Base-by-base conservation (phyloP, 2,888 invertebrate species). In the Pandemis heparana region DNA sequence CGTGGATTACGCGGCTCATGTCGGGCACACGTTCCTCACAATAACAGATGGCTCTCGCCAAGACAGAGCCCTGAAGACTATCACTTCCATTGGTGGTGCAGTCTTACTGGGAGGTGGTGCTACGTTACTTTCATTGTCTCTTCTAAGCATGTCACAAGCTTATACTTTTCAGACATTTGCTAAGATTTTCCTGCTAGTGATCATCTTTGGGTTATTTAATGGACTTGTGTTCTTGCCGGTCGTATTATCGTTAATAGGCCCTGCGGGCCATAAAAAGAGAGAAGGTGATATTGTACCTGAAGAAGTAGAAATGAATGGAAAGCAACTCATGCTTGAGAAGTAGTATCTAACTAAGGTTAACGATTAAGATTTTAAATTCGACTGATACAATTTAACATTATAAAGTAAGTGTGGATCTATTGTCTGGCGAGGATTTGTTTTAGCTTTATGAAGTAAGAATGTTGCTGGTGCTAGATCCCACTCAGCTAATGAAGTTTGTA, bases 1-100 rank as follows among this genome's bases (percentile, higher is more conserved):
- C 82, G 97, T 98, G 0, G 98, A 98, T 88, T 98, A 97, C 81
- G 97, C 97, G 0, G 97, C 97, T 3, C 97, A 97, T 83, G 96
- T 97, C 7, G 97, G 97, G 0, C 97, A 97, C 83, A 96, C 97
- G 4, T 98, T 97, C 87, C 94, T 98, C 80, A 96, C 96, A 1
- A 89, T 95, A 18, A 88, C 92, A 18, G 90, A 95, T 59, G 95
- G 95, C 0, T 85, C 92, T 43, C 92, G 92, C 60, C 90, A 95
- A n/a, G 94, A 95, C 16, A 92, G 97, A 77, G 95, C 96, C 0
- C 87, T 96, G 59, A 94, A 95, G 79, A 96, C 97, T 0, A 95
- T 97, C 0, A 95, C 95, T 0, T 95, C 96, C 64, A 97, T 97
- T 73, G 97, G 97, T 8, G 95, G 96, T 32, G 97, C 97, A 0